Conservation (phyloP, 2,888 invertebrate genomes). For the Leptinotarsa peninsularis region DNA sequence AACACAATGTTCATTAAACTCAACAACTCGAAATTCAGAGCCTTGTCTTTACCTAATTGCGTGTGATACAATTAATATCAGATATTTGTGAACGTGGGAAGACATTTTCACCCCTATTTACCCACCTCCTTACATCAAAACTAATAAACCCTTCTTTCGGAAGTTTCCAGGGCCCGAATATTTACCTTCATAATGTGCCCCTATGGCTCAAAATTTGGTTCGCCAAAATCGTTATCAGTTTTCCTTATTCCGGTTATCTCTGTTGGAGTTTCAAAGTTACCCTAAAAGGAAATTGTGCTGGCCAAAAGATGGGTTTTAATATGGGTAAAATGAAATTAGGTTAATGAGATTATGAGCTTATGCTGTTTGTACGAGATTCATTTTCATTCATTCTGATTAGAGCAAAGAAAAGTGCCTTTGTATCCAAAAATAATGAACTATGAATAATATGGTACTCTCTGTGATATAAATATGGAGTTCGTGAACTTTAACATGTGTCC, state of each 20-base stretch:
- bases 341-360: background rate
- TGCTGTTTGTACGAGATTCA: background rate
- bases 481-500: too few species aligned
- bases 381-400: too few species aligned
- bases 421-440: too few species aligned
- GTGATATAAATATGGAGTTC: too few species aligned
- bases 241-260: constrained; percentile 39
- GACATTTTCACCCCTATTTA: background rate
- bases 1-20: background rate
- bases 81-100: constrained; percentile 11
- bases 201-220: constrained; percentile 31
- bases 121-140: background rate
- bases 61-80: constrained; percentile 4
- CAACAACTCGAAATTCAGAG: constrained; percentile 1
- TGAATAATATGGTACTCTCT: too few species aligned
- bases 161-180: background rate
- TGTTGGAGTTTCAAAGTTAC: constrained; percentile 36
- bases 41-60: background rate
- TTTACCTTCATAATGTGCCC: constrained; percentile 24
- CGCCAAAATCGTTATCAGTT: constrained; percentile 40
- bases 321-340: background rate
- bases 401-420: too few species aligned
- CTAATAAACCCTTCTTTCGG: constrained; percentile 4
- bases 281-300: background rate
- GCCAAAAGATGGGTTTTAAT: background rate